Evolutionary conservation across 2,113 vertebrate genomes (phyloP).

Genomic region (Petrocephalus zakoni): DNA sequence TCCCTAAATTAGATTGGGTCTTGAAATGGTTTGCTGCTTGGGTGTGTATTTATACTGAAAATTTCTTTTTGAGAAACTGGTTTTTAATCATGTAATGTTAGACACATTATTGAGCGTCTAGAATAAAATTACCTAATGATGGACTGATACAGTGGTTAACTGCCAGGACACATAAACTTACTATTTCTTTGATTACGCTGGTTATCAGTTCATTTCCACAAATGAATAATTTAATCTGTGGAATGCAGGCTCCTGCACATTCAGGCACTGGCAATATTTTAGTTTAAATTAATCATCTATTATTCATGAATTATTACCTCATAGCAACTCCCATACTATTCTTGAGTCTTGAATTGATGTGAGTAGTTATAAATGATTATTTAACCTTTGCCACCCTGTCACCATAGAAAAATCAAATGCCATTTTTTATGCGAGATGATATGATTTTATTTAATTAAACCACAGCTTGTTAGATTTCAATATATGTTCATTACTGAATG

Average conservation of each 20-base stretch:
- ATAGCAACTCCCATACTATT: background rate
- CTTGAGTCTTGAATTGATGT: background rate
- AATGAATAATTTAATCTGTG: conserved; percentile 56
- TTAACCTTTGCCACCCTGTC: conserved; percentile 41
- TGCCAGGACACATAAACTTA: conserved; percentile 46
- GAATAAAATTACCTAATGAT: conserved; percentile 38
- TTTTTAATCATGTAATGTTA: conserved; percentile 29
- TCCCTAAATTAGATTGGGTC: conserved; percentile 33
- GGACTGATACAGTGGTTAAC: conserved; percentile 40
- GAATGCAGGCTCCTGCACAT: background rate
- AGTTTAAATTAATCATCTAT: conserved; percentile 8
- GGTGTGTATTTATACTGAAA: conserved; percentile 26
- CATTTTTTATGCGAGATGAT: conserved; percentile 7
- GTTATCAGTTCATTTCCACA: conserved; percentile 58
- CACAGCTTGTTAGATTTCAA: background rate
- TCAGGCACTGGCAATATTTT: conserved; percentile 1
- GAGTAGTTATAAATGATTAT: conserved; percentile 17
- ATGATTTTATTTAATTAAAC: background rate
- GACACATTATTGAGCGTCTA: conserved; percentile 28
- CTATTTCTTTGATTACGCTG: conserved; percentile 45
- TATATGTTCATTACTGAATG: background rate
- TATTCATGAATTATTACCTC: conserved; percentile 12
- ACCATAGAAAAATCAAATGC: background rate
- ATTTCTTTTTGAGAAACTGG: conserved; percentile 25
- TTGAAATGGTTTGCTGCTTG: conserved; percentile 30